Evolutionary conservation across 2,888 invertebrate genomes (phyloP).

Genomic region (Mythimna loreyi): DNA sequence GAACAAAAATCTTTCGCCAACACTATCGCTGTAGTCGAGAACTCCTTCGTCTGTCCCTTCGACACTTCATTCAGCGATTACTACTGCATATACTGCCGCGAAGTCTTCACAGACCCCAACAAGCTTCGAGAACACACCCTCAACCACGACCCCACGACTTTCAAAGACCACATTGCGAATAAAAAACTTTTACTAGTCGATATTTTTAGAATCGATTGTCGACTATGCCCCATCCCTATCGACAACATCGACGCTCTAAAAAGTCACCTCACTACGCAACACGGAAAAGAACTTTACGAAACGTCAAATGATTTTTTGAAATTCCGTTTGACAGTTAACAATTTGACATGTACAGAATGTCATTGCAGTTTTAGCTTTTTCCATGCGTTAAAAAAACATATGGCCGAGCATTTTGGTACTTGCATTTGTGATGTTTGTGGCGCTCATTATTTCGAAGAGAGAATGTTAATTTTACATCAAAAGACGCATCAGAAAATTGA

Average conservation of each 20-base stretch:
- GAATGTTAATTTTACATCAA: constrained; percentile 84
- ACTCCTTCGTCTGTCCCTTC: constrained; percentile 83
- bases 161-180: constrained; percentile 72
- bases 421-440: constrained; percentile 85
- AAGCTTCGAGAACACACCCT: constrained; percentile 79
- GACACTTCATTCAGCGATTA: constrained; percentile 81
- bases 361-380: constrained; percentile 75
- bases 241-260: constrained; percentile 75
- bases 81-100: constrained; percentile 80
- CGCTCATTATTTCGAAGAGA: constrained; percentile 86
- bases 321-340: constrained; percentile 75
- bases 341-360: constrained; percentile 78
- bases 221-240: constrained; percentile 76
- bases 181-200: constrained; percentile 80
- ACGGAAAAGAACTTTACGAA: constrained; percentile 72
- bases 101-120: constrained; percentile 80
- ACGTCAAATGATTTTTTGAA: constrained; percentile 79
- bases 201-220: constrained; percentile 79
- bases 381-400: constrained; percentile 83
- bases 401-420: constrained; percentile 85
- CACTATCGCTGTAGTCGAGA: constrained; percentile 77
- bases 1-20: constrained; percentile 75
- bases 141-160: constrained; percentile 77
- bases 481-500: constrained; percentile 81
- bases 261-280: constrained; percentile 72